Conservation (phyloP, 2,113 vertebrate species). For the Hemibagrus wyckioides region DNA sequence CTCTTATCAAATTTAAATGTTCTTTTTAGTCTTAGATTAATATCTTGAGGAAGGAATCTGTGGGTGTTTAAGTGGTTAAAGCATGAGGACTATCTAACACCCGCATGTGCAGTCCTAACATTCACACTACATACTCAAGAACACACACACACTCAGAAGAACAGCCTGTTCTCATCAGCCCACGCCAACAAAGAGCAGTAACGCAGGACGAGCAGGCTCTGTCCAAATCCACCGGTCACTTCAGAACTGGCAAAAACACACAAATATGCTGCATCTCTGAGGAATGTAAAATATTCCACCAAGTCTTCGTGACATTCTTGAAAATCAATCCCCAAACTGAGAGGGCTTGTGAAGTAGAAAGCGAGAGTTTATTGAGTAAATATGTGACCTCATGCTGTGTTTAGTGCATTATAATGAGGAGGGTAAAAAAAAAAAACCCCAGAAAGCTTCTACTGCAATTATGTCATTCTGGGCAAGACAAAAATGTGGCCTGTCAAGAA, state of each 20-base stretch:
- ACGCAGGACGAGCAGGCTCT: conserved; percentile 42
- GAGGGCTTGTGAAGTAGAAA: conserved; percentile 54
- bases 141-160: conserved; percentile 19
- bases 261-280: conserved; percentile 32
- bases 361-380: conserved; percentile 46
- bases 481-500: conserved; percentile 39
- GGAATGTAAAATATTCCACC: conserved; percentile 68
- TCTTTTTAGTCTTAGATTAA: not conserved
- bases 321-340: conserved; percentile 43
- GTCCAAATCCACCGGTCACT: not conserved
- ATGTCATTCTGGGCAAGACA: conserved; percentile 4
- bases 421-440: not conserved
- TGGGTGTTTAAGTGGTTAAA: conserved; percentile 66
- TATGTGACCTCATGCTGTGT: not conserved
- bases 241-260: not conserved
- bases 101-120: conserved; percentile 57
- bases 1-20: conserved; percentile 33
- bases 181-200: conserved; percentile 10
- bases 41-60: conserved; percentile 48
- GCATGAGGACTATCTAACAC: conserved; percentile 62
- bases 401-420: not conserved
- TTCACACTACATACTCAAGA: conserved; percentile 38
- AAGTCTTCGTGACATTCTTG: conserved; percentile 68
- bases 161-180: conserved; percentile 37
- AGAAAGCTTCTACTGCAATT: not conserved